A percentile compares a stretch with the other conserved stretches of the same genome.
Conservation (phyloP, 2,888 invertebrate genomes). For the Caenorhabditis doughertyi region DNA sequence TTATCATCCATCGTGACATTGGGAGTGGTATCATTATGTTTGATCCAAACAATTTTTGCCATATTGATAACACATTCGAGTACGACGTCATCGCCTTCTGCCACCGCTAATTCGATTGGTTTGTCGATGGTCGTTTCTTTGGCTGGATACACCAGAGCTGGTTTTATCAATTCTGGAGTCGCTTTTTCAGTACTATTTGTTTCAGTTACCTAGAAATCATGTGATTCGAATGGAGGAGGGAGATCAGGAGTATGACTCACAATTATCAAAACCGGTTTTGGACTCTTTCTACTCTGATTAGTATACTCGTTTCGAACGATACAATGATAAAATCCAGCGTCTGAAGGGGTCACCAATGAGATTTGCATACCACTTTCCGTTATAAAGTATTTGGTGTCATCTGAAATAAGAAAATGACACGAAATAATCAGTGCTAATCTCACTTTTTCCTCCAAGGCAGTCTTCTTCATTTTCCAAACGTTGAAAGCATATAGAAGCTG, state of each 20-base stretch:
- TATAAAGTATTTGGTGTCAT: slow-evolving; percentile 72
- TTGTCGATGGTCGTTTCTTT: slow-evolving; percentile 61
- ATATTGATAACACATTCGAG: slow-evolving; percentile 79
- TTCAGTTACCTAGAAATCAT: slow-evolving; percentile 49
- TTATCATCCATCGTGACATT: slow-evolving; percentile 72
- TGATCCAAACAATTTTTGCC: slow-evolving; percentile 75
- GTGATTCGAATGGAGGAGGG: background rate
- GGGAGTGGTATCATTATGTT: slow-evolving; percentile 71
- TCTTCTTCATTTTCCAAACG: slow-evolving; percentile 72
- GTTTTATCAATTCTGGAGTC: slow-evolving; percentile 41
- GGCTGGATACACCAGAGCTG: slow-evolving; percentile 72
- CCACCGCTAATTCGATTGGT: slow-evolving; percentile 75
- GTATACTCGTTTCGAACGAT: slow-evolving; percentile 79
- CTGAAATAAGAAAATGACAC: slow-evolving; percentile 16
- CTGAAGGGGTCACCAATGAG: slow-evolving; percentile 74
- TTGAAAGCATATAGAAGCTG: slow-evolving; percentile 79
- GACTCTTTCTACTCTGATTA: slow-evolving; percentile 71
- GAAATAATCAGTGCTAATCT: background rate
- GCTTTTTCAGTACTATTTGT: slow-evolving; percentile 40
- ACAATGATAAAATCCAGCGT: slow-evolving; percentile 79
- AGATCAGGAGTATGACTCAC: slow-evolving; percentile 53
- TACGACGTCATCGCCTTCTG: slow-evolving; percentile 75
- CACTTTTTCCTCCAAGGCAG: slow-evolving; percentile 71
- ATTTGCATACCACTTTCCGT: slow-evolving; percentile 80
- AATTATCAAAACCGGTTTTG: slow-evolving; percentile 75